Evolutionary conservation across 2,113 vertebrate genomes (phyloP).

Genomic region (Neodon shergylaensis): DNA sequence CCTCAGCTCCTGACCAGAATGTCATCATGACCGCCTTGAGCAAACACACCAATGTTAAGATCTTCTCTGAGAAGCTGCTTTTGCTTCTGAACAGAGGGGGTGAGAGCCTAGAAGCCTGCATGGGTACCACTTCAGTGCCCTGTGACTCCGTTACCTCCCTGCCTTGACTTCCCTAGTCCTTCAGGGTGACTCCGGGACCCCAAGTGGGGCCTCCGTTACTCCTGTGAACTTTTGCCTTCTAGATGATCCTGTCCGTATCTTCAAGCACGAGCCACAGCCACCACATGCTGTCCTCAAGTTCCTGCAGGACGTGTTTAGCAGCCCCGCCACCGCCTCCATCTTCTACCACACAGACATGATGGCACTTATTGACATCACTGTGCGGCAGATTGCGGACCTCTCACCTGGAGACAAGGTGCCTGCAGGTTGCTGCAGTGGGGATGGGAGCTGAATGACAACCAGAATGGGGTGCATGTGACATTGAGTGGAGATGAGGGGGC

Average conservation of each 20-base stretch:
- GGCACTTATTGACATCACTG: slow-evolving; percentile 98
- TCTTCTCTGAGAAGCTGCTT: slow-evolving; percentile 95
- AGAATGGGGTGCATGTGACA: background rate
- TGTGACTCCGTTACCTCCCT: slow-evolving; percentile 46
- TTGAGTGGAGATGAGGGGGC: background rate
- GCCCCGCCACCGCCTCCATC: slow-evolving; percentile 90
- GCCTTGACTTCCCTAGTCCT: background rate
- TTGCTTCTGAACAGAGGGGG: slow-evolving; percentile 96
- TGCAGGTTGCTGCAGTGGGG: background rate
- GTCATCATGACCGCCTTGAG: slow-evolving; percentile 94
- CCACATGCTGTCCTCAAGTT: slow-evolving; percentile 96
- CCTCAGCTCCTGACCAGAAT: slow-evolving; percentile 92
- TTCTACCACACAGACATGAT: slow-evolving; percentile 99
- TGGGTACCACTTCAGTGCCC: background rate
- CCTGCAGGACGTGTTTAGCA: slow-evolving; percentile 96
- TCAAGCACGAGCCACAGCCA: slow-evolving; percentile 94
- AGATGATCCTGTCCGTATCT: slow-evolving; percentile 97
- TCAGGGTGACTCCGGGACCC: background rate
- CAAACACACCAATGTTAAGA: slow-evolving; percentile 93
- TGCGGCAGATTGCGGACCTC: slow-evolving; percentile 97
- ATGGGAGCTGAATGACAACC: background rate
- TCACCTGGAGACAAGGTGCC: slow-evolving; percentile 97
- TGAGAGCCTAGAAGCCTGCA: slow-evolving; percentile 76
- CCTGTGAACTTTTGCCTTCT: background rate
- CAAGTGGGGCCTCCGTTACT: background rate